Conservation (phyloP, 2,797 vertebrate species). For the Oreochromis mossambicus region DNA sequence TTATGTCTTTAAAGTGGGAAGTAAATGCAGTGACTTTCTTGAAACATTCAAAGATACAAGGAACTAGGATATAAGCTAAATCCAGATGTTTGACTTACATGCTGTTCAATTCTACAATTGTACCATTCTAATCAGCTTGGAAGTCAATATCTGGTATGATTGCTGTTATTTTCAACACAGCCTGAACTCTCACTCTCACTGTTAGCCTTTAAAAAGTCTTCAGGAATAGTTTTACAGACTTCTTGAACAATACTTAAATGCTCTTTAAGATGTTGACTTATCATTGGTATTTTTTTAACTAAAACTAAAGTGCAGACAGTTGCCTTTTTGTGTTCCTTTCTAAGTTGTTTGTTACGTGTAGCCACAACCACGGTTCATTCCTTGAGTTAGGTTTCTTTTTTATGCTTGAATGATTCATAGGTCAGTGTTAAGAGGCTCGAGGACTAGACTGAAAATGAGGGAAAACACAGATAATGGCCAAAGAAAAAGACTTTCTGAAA, state of each 20-base stretch:
- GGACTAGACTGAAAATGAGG: not conserved
- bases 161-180: not conserved
- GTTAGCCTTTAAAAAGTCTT: not conserved
- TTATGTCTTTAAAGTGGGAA: not conserved
- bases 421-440: not conserved
- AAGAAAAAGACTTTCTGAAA: not conserved
- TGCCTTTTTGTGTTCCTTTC: rapidly evolving
- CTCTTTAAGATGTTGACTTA: not conserved
- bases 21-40: not conserved
- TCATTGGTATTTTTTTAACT: not conserved
- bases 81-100: not conserved
- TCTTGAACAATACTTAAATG: not conserved
- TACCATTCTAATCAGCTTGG: not conserved
- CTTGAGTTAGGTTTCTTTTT: rapidly evolving
- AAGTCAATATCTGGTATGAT: not conserved
- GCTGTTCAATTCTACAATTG: rapidly evolving
- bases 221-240: not conserved
- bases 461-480: not conserved
- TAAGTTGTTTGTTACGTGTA: not conserved
- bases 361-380: not conserved
- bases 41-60: not conserved
- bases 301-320: not conserved
- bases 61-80: not conserved
- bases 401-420: not conserved
- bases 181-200: not conserved